Conservation (phyloP, 1,140 invertebrate genomes). For the Drosophila varians region DNA sequence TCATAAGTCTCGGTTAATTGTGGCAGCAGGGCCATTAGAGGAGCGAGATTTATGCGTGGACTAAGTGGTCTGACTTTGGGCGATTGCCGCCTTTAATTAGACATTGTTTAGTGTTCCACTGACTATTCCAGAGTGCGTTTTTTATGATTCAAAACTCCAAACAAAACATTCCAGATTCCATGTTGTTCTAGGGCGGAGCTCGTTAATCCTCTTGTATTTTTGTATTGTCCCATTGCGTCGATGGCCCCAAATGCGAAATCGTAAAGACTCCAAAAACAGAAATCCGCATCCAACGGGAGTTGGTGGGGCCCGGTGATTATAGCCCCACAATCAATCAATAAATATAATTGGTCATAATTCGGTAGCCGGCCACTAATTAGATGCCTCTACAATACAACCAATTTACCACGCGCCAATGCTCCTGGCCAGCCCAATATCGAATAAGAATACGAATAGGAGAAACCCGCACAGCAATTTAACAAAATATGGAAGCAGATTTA, state of each 20-base stretch:
- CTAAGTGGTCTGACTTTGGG: slow-evolving; percentile 53
- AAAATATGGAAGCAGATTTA: slow-evolving; percentile 76
- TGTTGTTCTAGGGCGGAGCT: not conserved
- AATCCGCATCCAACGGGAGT: slow-evolving; percentile 37
- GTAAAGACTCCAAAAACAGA: not conserved
- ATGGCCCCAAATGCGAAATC: slow-evolving; percentile 13
- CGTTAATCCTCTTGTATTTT: slow-evolving; percentile 7
- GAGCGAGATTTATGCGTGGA: slow-evolving; percentile 57
- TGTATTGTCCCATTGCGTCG: not conserved
- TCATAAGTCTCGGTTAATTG: slow-evolving; percentile 77
- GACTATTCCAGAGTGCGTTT: slow-evolving; percentile 6
- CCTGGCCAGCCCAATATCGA: slow-evolving; percentile 41
- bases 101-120: slow-evolving; percentile 42
- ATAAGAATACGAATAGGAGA: too few species aligned
- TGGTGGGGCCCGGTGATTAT: slow-evolving; percentile 34
- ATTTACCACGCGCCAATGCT: slow-evolving; percentile 59
- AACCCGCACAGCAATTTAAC: slow-evolving; percentile 57
- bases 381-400: slow-evolving; percentile 70
- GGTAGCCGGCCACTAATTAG: slow-evolving; percentile 75
- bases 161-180: slow-evolving; percentile 3
- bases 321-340: slow-evolving; percentile 53
- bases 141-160: slow-evolving; percentile 28
- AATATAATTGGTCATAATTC: slow-evolving; percentile 74
- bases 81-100: slow-evolving; percentile 53
- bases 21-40: slow-evolving; percentile 30